phyloP scores from a whole-genome alignment of 2,888 invertebrate species.

The Cyaniris semiargus region DNA sequence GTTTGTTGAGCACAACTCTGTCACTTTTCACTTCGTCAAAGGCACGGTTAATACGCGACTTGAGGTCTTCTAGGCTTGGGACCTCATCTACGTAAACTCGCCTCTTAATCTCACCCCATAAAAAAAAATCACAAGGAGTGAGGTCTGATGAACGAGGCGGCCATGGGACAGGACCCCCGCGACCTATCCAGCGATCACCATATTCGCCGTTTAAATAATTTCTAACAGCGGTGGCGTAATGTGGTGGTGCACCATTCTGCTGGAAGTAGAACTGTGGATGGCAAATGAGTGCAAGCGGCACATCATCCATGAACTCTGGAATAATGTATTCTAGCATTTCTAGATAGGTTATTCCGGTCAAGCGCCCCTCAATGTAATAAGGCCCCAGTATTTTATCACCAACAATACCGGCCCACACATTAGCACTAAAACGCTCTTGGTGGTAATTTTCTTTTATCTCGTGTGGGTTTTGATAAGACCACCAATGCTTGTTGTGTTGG shows the following conservation, averaged over 20 bases:
- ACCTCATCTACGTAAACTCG: background rate
- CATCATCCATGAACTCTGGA: background rate
- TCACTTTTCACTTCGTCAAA: background rate
- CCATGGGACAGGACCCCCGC: constrained; percentile 18
- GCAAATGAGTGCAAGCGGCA: background rate
- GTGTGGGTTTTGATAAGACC: background rate
- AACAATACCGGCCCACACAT: background rate
- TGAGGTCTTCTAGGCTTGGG: background rate
- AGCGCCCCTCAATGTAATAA: background rate
- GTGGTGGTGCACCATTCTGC: background rate
- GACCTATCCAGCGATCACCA: constrained; percentile 22
- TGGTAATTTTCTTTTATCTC: background rate
- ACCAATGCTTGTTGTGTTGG: constrained; percentile 16
- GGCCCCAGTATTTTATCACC: background rate
- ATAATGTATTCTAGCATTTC: background rate
- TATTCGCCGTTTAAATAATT: background rate
- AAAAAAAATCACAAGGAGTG: no score
- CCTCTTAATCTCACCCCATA: no score
- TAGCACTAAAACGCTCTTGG: constrained; percentile 8
- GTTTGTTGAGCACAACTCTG: background rate
- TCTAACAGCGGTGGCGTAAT: background rate
- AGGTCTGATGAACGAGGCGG: background rate
- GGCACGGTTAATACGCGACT: background rate
- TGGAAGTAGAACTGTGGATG: background rate
- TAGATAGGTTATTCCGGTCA: background rate